Conservation (phyloP, 2,113 vertebrate species). For the Panthera uncia region DNA sequence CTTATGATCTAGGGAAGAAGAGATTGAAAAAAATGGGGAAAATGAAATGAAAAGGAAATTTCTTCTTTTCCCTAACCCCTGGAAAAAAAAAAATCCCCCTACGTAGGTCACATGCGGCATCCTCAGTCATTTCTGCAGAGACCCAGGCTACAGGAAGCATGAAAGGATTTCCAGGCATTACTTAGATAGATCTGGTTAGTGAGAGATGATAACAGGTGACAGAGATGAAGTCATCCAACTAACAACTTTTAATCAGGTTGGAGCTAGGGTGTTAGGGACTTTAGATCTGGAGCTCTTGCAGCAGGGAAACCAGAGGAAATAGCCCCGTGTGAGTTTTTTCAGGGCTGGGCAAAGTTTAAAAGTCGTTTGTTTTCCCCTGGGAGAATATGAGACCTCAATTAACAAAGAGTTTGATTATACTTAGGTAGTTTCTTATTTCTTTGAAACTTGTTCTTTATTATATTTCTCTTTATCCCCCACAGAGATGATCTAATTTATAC, state of each 20-base stretch:
- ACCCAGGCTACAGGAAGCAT: background rate
- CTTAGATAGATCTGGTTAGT: background rate
- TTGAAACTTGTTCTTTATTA: background rate
- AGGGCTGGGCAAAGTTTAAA: background rate
- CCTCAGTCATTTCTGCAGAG: background rate
- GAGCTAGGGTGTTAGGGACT: background rate
- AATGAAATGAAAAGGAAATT: conserved; percentile 44
- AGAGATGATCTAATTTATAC: background rate
- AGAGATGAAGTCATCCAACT: background rate
- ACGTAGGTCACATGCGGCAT: background rate
- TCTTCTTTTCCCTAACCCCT: background rate
- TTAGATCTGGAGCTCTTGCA: background rate
- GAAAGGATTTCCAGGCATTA: background rate
- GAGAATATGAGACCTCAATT: background rate
- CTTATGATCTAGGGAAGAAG: conserved; percentile 4
- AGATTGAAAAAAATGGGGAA: background rate
- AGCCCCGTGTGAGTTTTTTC: background rate
- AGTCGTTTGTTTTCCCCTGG: background rate
- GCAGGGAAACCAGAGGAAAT: background rate
- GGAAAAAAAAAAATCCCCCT: background rate
- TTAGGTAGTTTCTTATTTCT: background rate
- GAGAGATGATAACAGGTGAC: background rate
- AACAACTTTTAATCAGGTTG: background rate
- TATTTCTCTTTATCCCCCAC: background rate
- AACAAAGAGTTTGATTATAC: background rate